Base-by-base conservation (phyloP, 2,888 invertebrate species). In the Lasioglossum lativentre region DNA sequence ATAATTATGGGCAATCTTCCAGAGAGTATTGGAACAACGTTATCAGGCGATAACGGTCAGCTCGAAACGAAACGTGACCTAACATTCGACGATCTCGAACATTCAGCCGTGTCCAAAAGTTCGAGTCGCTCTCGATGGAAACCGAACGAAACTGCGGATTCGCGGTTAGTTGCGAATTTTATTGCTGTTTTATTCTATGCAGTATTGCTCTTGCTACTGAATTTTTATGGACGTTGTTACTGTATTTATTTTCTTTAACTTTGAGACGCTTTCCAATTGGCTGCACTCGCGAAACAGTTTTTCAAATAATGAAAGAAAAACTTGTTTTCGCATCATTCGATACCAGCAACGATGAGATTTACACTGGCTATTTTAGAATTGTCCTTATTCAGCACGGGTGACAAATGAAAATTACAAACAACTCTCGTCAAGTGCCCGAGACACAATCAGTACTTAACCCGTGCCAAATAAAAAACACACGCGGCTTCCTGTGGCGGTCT, bases 1-100 rank as follows among this genome's bases (percentile, higher is more conserved):
- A 66, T 66, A 66, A 66, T 66, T 66, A 66, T 34, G 66, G 66
- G 30, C 34, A 34, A 66, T 66, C 66, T 34, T 66, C 34, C 66
- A 3, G 66, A 8, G 66, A 66, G 19, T 34, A 34, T 66, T 16
- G 23, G 34, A 10, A 66, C 66, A 10, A 23, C 66, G 66, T 19
- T 66, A 66, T 66, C 66, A 10, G 30, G 66, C 66, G 30, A 34
- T 66, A 34, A 66, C 19, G 59, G 59, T 2, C 52, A 23, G 10
- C 19, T 52, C 8, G 52, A 23, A 23, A 52, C 23, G 10, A 52
- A n/a, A 23, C 52, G n/a, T 30, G 63, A 63, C 30, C 63, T 14
- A 30, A 30, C 6, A 30, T 63, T 30, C 63, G 6, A 27, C 63
- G 5, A 30, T 63, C 27, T 16, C 59, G 27, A 27, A 59, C n/a